phyloP scores from a whole-genome alignment of 2,113 vertebrate species.

The Cryptomyrus ogoouensis region DNA sequence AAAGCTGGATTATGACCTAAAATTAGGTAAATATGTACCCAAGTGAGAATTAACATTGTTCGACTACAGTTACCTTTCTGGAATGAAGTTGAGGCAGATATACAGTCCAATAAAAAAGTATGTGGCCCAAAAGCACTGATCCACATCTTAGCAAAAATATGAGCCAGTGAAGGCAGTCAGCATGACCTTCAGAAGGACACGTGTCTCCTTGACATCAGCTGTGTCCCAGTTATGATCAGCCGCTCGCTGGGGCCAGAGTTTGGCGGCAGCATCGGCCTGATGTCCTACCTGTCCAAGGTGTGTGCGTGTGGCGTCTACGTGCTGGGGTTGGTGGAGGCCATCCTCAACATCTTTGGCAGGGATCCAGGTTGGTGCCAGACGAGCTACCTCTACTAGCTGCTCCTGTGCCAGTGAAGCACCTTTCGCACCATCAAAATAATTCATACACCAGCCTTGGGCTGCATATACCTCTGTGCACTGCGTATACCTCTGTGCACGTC shows the following conservation, averaged over 20 bases:
- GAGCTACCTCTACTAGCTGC: neutral
- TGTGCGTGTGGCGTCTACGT: slow-evolving; percentile 81
- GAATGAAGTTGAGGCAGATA: neutral
- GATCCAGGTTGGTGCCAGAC: slow-evolving; percentile 52
- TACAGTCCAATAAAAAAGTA: neutral
- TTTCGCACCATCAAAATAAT: neutral
- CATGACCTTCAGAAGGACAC: neutral
- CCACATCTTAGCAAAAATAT: neutral
- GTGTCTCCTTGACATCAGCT: slow-evolving; percentile 38
- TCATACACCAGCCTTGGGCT: neutral
- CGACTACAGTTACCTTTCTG: neutral
- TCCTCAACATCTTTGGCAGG: slow-evolving; percentile 69
- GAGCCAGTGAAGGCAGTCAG: neutral
- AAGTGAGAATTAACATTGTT: neutral
- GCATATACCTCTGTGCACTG: neutral
- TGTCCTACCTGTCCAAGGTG: slow-evolving; percentile 87
- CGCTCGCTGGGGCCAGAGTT: slow-evolving; percentile 84
- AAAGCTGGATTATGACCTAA: neutral
- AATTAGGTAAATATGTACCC: neutral
- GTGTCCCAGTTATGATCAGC: slow-evolving; percentile 78
- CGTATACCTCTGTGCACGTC: neutral
- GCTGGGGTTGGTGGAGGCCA: slow-evolving; percentile 79
- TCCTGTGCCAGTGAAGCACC: neutral
- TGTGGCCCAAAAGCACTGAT: neutral
- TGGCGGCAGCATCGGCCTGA: slow-evolving; percentile 85